phyloP scores from a whole-genome alignment of 2,888 invertebrate species.

The Ichneumoninae sp. region DNA sequence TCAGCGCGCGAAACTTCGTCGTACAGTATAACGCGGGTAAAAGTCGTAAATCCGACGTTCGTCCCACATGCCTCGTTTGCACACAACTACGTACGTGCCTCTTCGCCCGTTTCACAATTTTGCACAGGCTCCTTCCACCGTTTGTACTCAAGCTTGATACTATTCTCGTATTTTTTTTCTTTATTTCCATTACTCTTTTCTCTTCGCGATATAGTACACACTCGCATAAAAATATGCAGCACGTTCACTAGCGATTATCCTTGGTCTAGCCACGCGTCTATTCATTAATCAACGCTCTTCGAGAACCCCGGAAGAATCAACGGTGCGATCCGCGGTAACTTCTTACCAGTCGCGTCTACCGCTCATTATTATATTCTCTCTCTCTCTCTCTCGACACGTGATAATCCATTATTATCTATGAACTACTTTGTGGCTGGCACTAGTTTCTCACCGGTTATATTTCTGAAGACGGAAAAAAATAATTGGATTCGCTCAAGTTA shows the following conservation, averaged over 20 bases:
- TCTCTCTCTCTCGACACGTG: slow-evolving; percentile 26
- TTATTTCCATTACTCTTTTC: slow-evolving; percentile 15
- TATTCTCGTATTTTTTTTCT: slow-evolving; percentile 35
- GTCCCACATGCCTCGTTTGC: slow-evolving; percentile 64
- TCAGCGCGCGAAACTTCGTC: slow-evolving; percentile 43
- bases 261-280: slow-evolving; percentile 42
- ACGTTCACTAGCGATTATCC: slow-evolving; percentile 50
- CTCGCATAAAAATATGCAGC: slow-evolving; percentile 8
- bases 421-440: slow-evolving; percentile 42
- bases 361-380: slow-evolving; percentile 23
- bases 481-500: slow-evolving; percentile 2
- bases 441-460: slow-evolving; percentile 50
- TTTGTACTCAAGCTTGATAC: slow-evolving; percentile 18
- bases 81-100: slow-evolving; percentile 57
- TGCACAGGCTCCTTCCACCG: slow-evolving; percentile 40
- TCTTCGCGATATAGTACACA: slow-evolving; percentile 12
- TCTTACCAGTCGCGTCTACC: slow-evolving; percentile 16
- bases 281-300: slow-evolving; percentile 37
- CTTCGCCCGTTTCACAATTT: slow-evolving; percentile 50
- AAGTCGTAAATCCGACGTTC: slow-evolving; percentile 59
- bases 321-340: slow-evolving; percentile 37
- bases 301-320: slow-evolving; percentile 39
- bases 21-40: slow-evolving; percentile 41
- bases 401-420: slow-evolving; percentile 58
- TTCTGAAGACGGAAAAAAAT: slow-evolving; percentile 16